Percentiles rank a stretch among this genome's conserved stretches.
Conservation (phyloP, 2,888 invertebrate genomes). For the Lutraria lutraria region DNA sequence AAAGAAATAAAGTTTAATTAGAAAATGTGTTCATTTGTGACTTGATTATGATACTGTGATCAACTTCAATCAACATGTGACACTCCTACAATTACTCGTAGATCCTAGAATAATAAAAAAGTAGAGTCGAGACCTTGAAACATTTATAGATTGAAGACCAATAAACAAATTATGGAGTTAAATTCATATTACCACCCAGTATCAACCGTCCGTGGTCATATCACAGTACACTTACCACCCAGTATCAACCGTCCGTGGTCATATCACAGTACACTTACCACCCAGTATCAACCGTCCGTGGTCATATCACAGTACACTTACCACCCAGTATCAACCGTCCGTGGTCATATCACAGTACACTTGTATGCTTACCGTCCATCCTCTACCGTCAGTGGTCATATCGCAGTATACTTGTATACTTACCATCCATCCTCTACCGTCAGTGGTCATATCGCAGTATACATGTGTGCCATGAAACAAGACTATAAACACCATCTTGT, state of each 20-base stretch:
- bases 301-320: not conserved
- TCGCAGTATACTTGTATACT: slow-evolving; percentile 44
- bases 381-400: slow-evolving; percentile 39
- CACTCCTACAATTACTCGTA: too few relatives aligned
- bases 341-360: slow-evolving; percentile 48
- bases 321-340: slow-evolving; percentile 33
- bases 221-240: slow-evolving; percentile 42
- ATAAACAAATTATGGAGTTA: too few relatives aligned
- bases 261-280: not conserved
- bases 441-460: slow-evolving; percentile 45
- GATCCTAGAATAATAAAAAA: too few relatives aligned
- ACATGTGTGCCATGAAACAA: slow-evolving; percentile 14
- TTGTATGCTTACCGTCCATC: slow-evolving; percentile 43
- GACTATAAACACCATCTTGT: not conserved
- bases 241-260: not conserved
- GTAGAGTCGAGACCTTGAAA: too few relatives aligned
- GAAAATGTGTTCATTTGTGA: too few relatives aligned
- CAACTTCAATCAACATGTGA: too few relatives aligned
- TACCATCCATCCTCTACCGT: slow-evolving; percentile 50
- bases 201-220: slow-evolving; percentile 36
- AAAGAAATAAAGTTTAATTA: too few relatives aligned
- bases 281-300: not conserved
- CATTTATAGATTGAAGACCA: too few relatives aligned
- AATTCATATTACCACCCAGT: slow-evolving; percentile 16
- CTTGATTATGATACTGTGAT: too few relatives aligned